Evolutionary conservation across 2,113 vertebrate genomes (phyloP).

Genomic region (Spermophilus dauricus): DNA sequence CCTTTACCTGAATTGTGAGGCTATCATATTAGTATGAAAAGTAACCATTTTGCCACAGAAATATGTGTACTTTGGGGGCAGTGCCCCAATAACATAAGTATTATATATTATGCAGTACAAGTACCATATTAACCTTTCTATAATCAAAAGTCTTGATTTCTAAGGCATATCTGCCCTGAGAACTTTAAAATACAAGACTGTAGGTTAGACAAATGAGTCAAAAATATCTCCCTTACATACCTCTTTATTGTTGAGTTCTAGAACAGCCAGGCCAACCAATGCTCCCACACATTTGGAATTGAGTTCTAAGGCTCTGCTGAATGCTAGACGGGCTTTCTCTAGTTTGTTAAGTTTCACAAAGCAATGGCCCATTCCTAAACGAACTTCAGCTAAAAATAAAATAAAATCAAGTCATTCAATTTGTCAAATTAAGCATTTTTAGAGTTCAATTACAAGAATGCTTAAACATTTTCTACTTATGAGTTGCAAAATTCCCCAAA

Average conservation of each 20-base stretch:
- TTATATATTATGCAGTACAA: neutral
- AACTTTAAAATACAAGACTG: neutral
- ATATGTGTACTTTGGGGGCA: neutral
- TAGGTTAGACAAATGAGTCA: neutral
- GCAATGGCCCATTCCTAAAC: slow-evolving; percentile 98
- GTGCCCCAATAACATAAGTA: neutral
- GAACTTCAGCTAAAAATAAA: slow-evolving; percentile 93
- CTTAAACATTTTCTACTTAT: slow-evolving; percentile 19
- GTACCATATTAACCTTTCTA: neutral
- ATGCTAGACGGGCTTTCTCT: slow-evolving; percentile 97
- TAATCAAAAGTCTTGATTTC: slow-evolving; percentile 7
- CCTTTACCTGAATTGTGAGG: neutral
- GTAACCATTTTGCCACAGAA: neutral
- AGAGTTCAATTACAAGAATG: neutral
- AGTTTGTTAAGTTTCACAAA: slow-evolving; percentile 98
- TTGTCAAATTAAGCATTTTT: slow-evolving; percentile 9
- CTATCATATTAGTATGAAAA: neutral
- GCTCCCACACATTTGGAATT: slow-evolving; percentile 98
- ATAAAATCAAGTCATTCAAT: slow-evolving; percentile 71
- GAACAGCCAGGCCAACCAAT: slow-evolving; percentile 97
- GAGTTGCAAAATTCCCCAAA: slow-evolving; percentile 1
- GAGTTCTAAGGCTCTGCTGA: slow-evolving; percentile 96
- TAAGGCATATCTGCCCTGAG: neutral
- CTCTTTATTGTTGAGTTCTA: slow-evolving; percentile 99
- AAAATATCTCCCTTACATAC: slow-evolving; percentile 77